These are phyloP conservation scores for Tonatia bakeri DNA, from an alignment of 2,113 vertebrate species.

Conservation along the genomic window DNA sequence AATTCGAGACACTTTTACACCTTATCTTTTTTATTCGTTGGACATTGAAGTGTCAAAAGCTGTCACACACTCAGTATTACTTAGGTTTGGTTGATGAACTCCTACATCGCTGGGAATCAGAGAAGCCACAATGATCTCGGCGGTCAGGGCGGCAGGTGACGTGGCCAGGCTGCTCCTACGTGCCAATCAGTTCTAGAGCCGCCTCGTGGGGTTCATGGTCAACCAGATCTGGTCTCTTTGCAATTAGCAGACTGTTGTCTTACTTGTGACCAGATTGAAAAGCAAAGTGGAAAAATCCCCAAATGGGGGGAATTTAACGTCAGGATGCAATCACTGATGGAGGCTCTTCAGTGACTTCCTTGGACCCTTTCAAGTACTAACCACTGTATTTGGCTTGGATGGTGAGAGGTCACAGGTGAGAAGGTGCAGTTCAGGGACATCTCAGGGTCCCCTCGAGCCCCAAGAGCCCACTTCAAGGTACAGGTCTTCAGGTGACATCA, in stretches of 20 bases:
- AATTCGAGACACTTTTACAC: neutral
- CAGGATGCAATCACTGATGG: accelerated
- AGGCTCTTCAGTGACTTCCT: neutral
- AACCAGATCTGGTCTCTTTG: neutral
- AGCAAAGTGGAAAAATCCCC: neutral
- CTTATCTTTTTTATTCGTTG: neutral
- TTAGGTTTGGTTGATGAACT: neutral
- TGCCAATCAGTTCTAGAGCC: neutral
- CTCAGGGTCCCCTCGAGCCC: neutral
- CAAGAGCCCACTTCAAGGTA: neutral
- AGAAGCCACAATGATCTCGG: neutral
- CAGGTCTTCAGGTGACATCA: neutral
- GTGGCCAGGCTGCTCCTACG: neutral
- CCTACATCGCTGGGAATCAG: neutral
- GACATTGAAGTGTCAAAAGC: neutral
- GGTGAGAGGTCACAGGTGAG: neutral
- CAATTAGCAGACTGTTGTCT: neutral
- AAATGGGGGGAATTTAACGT: neutral
- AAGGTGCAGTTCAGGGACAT: neutral
- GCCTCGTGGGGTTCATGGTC: neutral
- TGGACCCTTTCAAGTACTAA: neutral
- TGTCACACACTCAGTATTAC: neutral
- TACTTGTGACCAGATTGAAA: neutral
- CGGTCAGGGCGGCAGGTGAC: neutral
- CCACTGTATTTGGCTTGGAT: neutral